Conservation (phyloP, 2,888 invertebrate genomes). For the Pilophorus perplexus region DNA sequence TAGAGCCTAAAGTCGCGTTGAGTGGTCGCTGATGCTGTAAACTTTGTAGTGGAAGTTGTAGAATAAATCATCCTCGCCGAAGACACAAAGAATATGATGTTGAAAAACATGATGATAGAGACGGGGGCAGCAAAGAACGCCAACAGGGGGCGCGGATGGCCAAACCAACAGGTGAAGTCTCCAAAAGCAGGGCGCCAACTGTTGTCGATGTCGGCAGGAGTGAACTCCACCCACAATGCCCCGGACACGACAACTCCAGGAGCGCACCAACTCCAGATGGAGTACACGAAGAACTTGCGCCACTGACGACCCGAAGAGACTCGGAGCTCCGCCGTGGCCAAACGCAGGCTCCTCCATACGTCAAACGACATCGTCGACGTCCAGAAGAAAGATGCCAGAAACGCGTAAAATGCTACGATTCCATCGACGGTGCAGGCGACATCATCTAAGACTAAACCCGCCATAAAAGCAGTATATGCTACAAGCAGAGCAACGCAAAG, state of each 20-base stretch:
- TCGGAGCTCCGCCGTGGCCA: slow-evolving; percentile 55
- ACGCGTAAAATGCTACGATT: slow-evolving; percentile 55
- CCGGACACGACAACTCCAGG: slow-evolving; percentile 52
- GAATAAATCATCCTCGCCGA: slow-evolving; percentile 54
- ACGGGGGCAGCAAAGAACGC: slow-evolving; percentile 57
- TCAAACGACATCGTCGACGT: slow-evolving; percentile 58
- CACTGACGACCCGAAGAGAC: slow-evolving; percentile 53
- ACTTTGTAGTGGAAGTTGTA: slow-evolving; percentile 51
- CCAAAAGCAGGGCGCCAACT: slow-evolving; percentile 55
- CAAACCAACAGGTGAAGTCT: slow-evolving; percentile 56
- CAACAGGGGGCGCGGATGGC: slow-evolving; percentile 54
- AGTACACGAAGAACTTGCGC: slow-evolving; percentile 53
- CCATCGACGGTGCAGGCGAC: slow-evolving; percentile 53
- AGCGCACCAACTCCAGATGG: slow-evolving; percentile 54
- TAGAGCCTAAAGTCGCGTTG: slow-evolving; percentile 54
- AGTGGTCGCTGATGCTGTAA: slow-evolving; percentile 50
- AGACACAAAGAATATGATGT: slow-evolving; percentile 54
- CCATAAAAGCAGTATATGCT: slow-evolving; percentile 55
- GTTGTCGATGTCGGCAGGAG: slow-evolving; percentile 46
- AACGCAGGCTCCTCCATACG: slow-evolving; percentile 54
- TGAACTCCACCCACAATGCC: slow-evolving; percentile 52
- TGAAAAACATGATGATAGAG: slow-evolving; percentile 53
- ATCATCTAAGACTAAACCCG: slow-evolving; percentile 52
- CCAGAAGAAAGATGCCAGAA: slow-evolving; percentile 58
- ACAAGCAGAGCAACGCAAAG: slow-evolving; percentile 55